phyloP scores from a whole-genome alignment of 2,113 vertebrate species.

The Protobothrops flavoviridis region DNA sequence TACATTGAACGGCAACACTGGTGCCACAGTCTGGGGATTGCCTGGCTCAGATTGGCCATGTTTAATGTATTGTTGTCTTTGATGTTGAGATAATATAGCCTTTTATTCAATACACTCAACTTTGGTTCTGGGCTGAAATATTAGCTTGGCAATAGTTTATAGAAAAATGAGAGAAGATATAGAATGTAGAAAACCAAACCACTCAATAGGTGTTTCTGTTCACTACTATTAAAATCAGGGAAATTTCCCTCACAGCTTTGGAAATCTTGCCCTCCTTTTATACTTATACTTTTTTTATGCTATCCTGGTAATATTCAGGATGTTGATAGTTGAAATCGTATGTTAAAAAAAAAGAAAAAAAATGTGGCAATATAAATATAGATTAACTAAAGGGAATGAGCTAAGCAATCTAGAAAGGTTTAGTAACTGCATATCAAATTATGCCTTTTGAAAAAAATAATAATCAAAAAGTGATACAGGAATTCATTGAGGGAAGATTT shows the following conservation, averaged over 20 bases:
- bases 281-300: conserved; percentile 7
- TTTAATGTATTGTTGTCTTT: neutral
- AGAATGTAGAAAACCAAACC: neutral
- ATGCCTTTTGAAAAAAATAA: conserved; percentile 16
- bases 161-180: neutral
- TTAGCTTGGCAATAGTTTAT: neutral
- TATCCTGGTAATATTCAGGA: neutral
- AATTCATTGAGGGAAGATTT: conserved; percentile 40
- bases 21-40: neutral
- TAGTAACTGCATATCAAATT: neutral
- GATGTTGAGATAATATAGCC: neutral
- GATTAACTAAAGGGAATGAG: neutral
- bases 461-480: conserved; percentile 25
- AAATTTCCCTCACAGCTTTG: neutral
- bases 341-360: neutral
- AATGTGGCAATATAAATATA: neutral
- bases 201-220: neutral
- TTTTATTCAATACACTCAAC: neutral
- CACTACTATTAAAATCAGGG: neutral
- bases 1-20: neutral
- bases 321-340: neutral
- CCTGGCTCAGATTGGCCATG: neutral
- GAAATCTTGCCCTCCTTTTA: neutral
- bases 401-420: neutral
- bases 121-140: neutral